Base-by-base conservation (phyloP, 2,113 vertebrate species). In the Probosciger aterrimus region DNA sequence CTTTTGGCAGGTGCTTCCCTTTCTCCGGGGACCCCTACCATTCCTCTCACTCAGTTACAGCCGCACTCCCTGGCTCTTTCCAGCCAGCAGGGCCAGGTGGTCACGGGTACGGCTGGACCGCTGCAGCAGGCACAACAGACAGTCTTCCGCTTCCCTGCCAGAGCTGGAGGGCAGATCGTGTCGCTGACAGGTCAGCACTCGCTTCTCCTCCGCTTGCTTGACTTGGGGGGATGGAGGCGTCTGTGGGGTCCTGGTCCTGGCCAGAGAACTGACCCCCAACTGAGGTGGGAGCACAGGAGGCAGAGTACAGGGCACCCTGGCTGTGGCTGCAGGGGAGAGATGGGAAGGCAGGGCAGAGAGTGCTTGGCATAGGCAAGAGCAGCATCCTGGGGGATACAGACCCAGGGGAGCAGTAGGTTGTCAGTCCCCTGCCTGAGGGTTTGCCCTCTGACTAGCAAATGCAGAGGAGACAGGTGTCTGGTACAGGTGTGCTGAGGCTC, bases 31-130 rank as follows among this genome's bases (percentile, higher is more conserved):
- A 98, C 98, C 95, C 97, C 98, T 93, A 90, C 98, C 98, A 96
- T 98, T 97, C 97, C 98, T 91, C 94, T 99, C 95, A 93, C 97
- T 97, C 98, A 98, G 97, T 98, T 98, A 97, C 98, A 98, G 92
- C 97, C 97, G 17, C 98, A 97, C 88, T 96, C 98, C 86, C 97
- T 98, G 97, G 96, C 98, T 97, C 97, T 98, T 82, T 95, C 97
- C 97, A 98, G 97, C 74, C 95, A 98, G 62, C 93, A 97, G 88
- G 96, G 96, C 92, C 97, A 55, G 92, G 83, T 65, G 52, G 57
- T 89, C 46, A 27, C 17, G 1, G 96, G 96, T 77, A 91, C 90
- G 24, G 55, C 96, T 37, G 77, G 97, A 59, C 97, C 94, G 90
- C 92, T 97, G 68, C 98, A 97, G 94, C 97, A 98, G 98, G 97